Evolutionary conservation across 2,888 invertebrate genomes (phyloP).

Genomic region (Rhodophaea formosa): DNA sequence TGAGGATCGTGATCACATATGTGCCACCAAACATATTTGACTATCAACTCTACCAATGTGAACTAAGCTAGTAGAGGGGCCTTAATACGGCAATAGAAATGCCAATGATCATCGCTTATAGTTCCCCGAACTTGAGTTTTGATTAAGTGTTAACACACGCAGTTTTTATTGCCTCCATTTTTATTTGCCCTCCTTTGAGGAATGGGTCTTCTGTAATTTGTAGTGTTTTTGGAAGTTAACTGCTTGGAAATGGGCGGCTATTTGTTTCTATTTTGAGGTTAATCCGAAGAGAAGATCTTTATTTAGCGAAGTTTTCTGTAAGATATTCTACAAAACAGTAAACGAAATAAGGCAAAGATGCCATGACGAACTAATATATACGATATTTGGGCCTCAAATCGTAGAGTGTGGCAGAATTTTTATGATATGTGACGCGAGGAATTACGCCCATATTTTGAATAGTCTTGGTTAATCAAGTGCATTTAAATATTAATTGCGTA

Average conservation of each 20-base stretch:
- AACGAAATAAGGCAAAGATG: too few relatives aligned
- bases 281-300: background rate
- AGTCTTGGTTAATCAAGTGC: too few relatives aligned
- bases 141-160: slow-evolving; percentile 20
- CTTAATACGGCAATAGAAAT: slow-evolving; percentile 38
- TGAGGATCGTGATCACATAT: too few relatives aligned
- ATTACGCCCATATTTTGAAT: too few relatives aligned
- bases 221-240: slow-evolving; percentile 16
- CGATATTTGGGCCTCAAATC: too few relatives aligned
- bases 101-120: slow-evolving; percentile 24
- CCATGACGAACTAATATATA: too few relatives aligned
- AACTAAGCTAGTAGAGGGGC: slow-evolving; percentile 30
- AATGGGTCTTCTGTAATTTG: slow-evolving; percentile 7
- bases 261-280: slow-evolving; percentile 9
- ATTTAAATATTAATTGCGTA: too few relatives aligned
- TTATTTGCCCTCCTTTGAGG: slow-evolving; percentile 9
- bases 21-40: too few relatives aligned
- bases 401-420: too few relatives aligned
- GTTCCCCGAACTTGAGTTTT: slow-evolving; percentile 19
- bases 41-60: background rate
- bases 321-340: too few relatives aligned
- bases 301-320: background rate
- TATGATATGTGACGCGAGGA: too few relatives aligned
- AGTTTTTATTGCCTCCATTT: slow-evolving; percentile 17
- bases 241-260: slow-evolving; percentile 11